Evolutionary conservation across 1,140 invertebrate genomes (phyloP), one percentile per base, ranked within the genome.

Genomic region (Bicyclus anynana): DNA sequence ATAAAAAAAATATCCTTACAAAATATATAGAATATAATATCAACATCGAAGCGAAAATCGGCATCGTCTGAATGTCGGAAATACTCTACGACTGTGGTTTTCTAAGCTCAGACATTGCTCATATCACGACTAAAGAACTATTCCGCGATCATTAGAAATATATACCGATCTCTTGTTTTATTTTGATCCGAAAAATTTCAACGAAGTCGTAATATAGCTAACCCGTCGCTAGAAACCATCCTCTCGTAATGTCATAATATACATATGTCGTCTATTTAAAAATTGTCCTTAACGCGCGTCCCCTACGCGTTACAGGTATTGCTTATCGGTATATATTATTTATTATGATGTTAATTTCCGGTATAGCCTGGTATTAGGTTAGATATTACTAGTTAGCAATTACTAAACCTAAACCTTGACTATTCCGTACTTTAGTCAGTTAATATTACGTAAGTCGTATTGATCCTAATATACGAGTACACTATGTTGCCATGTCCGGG

Each of bases 21-120:
- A 44, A 44, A 23, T 35, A 44, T 58, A 49, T 56, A 48, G 33
- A 55, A 56, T 44, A 52, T 40, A 29, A 12, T 40, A 13, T 40
- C 5, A 40, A 40, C 14, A 16, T 40, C 37, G 10, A 2, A 14
- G 37, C 37, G 16, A 40, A 40, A 40, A 40, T 40, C 37, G 37
- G 37, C 5, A 40, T 16, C 37, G 37, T 17, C 37, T 14, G 37
- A 16, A 40, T 40, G 14, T 5, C 5, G 16, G n/a, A 16, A 1
- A 2, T 10, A 10, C 1, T 40, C 5, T 9, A 37, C 35, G 13
- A 40, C 5, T 40, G 5, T 40, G 12, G 17, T 44, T 44, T 20
- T 42, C 38, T 44, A 21, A 9, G 6, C 18, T 20, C 5, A n/a
- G 42, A 40, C 12, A 40, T 17, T 17, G 37, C 37, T 40, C 1